Evolutionary conservation across 2,113 vertebrate genomes (phyloP), one percentile per base, ranked within the genome.

Genomic region (Delphinapterus leucas): DNA sequence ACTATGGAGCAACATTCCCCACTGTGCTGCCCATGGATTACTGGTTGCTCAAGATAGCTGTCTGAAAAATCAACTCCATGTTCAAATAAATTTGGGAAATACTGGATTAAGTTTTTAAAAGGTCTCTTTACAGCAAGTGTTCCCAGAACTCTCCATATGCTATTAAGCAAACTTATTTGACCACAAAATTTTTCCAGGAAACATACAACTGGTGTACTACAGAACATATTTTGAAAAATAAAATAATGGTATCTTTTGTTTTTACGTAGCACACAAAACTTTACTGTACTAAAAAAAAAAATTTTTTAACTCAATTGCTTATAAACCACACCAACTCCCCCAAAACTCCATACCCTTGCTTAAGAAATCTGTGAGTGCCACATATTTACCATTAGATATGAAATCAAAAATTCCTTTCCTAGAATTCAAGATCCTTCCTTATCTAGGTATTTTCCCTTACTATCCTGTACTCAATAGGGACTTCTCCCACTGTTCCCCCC

Each of bases 71-170:
- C 5, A 55, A 82, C 18, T 28, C 65, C 49, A n/a, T 61, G n/a
- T 58, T 93, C 73, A 96, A 87, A 67, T 74, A 81, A 94, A 65
- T 55, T 44, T 83, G 68, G 53, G n/a, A 83, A 96, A 91, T 76
- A 86, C 0, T 44, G 17, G 41, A 73, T 47, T 73, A 80, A 53
- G 58, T 63, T 77, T 55, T 90, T 79, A 71, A 79, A 83, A 85
- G 38, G 9, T 65, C 55, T 93, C 87, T 44, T 71, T 63, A 77
- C 1, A 71, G 31, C 2, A 85, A 20, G 26, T 96, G 31, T 74
- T 81, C 58, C 80, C 31, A 73, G 17, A 93, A 44, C 6, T 41
- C 55, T 85, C 85, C 49, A 90, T 63, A 33, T 61, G 71, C 26
- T 85, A 31, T 49, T 38, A 90, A 94, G 33, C 38, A 82, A 94